phyloP scores from a whole-genome alignment of 2,797 vertebrate species.

The Adelosebastes latens region DNA sequence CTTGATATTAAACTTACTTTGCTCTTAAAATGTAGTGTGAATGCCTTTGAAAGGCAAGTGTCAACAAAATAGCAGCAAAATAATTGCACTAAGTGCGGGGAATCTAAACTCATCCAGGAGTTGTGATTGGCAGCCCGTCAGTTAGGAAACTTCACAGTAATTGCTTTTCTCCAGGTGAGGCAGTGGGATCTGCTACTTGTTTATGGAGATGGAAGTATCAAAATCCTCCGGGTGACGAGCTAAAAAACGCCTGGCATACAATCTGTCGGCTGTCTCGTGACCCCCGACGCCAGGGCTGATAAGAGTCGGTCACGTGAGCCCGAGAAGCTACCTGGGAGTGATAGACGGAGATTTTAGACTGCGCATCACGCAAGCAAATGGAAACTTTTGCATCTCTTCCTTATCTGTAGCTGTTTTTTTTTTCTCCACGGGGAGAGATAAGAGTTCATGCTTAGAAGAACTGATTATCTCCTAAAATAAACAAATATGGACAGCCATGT shows the following conservation, averaged over 20 bases:
- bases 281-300: constrained; percentile 64
- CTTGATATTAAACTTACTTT: constrained; percentile 51
- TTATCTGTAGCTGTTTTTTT: constrained; percentile 69
- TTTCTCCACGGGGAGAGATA: constrained; percentile 67
- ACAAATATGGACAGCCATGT: constrained; percentile 78
- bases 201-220: constrained; percentile 59
- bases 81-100: constrained; percentile 38
- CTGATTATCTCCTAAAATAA: constrained; percentile 83
- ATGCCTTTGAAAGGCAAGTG: constrained; percentile 55
- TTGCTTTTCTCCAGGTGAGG: constrained; percentile 66
- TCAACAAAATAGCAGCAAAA: constrained; percentile 54
- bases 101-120: constrained; percentile 41
- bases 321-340: constrained; percentile 57
- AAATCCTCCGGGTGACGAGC: constrained; percentile 65
- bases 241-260: constrained; percentile 54
- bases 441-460: constrained; percentile 73
- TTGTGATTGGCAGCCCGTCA: constrained; percentile 66
- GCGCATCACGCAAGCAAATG: constrained; percentile 64
- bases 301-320: constrained; percentile 57
- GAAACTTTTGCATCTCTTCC: constrained; percentile 74
- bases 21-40: constrained; percentile 39
- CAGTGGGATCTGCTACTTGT: constrained; percentile 56
- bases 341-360: constrained; percentile 68
- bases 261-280: constrained; percentile 72
- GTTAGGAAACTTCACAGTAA: constrained; percentile 58